Evolutionary conservation across 1,140 invertebrate species (phyloP).

Genomic region (Schlechtendalia chinensis): DNA sequence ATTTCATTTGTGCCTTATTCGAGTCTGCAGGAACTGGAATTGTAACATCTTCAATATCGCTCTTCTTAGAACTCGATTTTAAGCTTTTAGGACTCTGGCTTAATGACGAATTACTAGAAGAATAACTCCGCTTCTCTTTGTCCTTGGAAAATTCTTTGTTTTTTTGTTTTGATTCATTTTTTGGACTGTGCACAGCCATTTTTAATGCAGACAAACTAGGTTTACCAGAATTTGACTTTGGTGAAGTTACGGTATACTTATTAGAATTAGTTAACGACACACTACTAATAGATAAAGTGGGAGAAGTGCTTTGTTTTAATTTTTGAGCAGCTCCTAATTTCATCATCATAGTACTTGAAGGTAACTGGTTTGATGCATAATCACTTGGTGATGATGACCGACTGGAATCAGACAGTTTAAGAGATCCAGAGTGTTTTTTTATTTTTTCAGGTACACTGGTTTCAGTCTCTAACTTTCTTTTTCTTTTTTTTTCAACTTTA

Average conservation of each 20-base stretch:
- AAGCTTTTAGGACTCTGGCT: slow-evolving; percentile 66
- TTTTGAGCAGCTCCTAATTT: slow-evolving; percentile 34
- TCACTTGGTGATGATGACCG: slow-evolving; percentile 42
- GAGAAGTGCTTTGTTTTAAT: slow-evolving; percentile 47
- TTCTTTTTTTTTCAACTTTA: slow-evolving; percentile 75
- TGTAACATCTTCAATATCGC: slow-evolving; percentile 58
- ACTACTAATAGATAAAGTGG: slow-evolving; percentile 50
- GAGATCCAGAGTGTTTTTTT: slow-evolving; percentile 41
- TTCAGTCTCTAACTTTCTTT: slow-evolving; percentile 66
- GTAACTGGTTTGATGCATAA: slow-evolving; percentile 41
- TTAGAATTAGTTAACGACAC: slow-evolving; percentile 74
- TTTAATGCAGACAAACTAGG: slow-evolving; percentile 86
- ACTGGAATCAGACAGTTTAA: slow-evolving; percentile 48
- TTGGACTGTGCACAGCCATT: slow-evolving; percentile 68
- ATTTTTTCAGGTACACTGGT: slow-evolving; percentile 37
- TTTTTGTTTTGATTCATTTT: slow-evolving; percentile 57
- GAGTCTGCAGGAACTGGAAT: background rate
- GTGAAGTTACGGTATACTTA: slow-evolving; percentile 67
- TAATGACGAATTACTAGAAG: slow-evolving; percentile 60
- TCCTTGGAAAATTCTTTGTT: slow-evolving; percentile 59
- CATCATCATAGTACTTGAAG: slow-evolving; percentile 48
- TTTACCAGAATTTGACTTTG: slow-evolving; percentile 66
- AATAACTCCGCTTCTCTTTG: slow-evolving; percentile 56
- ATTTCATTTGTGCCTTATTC: slow-evolving; percentile 39
- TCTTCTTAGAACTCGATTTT: slow-evolving; percentile 66